Evolutionary conservation across 2,797 vertebrate genomes (phyloP).

Genomic region (Botia almorhae): DNA sequence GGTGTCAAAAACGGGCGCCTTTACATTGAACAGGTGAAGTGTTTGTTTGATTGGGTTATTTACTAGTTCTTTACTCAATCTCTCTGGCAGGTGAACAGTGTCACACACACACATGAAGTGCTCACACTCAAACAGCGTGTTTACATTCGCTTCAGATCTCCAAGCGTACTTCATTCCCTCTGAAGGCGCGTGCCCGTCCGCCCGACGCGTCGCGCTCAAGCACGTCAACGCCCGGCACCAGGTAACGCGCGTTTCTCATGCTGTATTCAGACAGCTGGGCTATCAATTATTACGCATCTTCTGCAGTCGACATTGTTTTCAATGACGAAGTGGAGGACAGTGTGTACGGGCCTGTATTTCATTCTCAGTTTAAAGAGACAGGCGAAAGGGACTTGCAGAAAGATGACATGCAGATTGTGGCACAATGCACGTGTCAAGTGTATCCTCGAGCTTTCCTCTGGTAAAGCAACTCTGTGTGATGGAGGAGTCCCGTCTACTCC

Average conservation of each 20-base stretch:
- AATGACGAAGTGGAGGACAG: conserved; percentile 1
- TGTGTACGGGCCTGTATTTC: not conserved
- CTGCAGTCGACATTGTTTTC: conserved; percentile 25
- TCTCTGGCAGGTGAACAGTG: not conserved
- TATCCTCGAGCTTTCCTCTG: conserved; percentile 22
- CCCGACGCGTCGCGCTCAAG: not conserved
- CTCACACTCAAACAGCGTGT: not conserved
- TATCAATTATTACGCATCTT: conserved; percentile 26
- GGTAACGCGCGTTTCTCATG: conserved; percentile 15
- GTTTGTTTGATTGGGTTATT: not conserved
- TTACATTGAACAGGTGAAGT: conserved; percentile 18
- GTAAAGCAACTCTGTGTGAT: conserved; percentile 35
- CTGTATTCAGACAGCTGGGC: conserved; percentile 39
- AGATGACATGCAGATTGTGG: conserved; percentile 34
- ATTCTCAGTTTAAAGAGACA: conserved; percentile 29
- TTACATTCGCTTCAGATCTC: not conserved
- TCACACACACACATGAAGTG: not conserved
- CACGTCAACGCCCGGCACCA: not conserved
- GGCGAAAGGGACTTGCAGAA: conserved; percentile 1
- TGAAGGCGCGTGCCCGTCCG: not conserved
- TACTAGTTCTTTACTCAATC: not conserved
- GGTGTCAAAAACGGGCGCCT: not conserved
- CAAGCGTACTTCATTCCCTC: not conserved
- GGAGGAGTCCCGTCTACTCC: not conserved
- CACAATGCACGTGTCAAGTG: conserved; percentile 45